Percentiles rank a stretch among this genome's conserved stretches.
Evolutionary conservation across 2,797 vertebrate species (phyloP).

Genomic region (Hipposideros larvatus): DNA sequence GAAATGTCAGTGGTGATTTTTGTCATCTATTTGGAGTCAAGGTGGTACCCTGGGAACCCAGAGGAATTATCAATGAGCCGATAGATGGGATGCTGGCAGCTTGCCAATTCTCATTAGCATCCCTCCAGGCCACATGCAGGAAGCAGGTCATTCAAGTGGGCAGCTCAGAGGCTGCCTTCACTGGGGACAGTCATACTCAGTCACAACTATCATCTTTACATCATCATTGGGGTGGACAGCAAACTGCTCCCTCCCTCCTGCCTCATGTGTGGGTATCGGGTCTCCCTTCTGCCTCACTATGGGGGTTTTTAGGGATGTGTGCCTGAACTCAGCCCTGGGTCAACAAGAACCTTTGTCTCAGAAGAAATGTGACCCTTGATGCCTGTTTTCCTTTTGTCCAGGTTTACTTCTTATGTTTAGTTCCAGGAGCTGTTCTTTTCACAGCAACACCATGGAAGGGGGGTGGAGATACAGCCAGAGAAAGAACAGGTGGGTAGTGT

Average conservation of each 20-base stretch:
- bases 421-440: not conserved
- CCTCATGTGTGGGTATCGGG: too few species aligned
- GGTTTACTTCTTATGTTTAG: not conserved
- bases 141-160: not conserved
- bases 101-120: not conserved
- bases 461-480: fast-evolving
- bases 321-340: not conserved
- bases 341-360: not conserved
- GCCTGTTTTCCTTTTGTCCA: not conserved
- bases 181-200: conserved; percentile 58
- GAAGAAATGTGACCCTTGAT: not conserved
- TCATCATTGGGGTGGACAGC: not conserved
- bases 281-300: not conserved
- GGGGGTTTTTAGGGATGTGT: not conserved
- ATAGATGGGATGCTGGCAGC: not conserved
- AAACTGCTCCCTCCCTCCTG: not conserved
- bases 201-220: not conserved
- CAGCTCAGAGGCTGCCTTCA: conserved; percentile 40
- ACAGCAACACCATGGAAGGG: fast-evolving
- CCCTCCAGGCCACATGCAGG: fast-evolving
- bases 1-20: not conserved
- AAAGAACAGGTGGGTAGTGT: not conserved
- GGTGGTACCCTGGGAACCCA: not conserved
- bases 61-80: not conserved
- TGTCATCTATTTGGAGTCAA: not conserved